Evolutionary conservation across 2,113 vertebrate genomes (phyloP).

Genomic region (Lichenostomus cassidix): DNA sequence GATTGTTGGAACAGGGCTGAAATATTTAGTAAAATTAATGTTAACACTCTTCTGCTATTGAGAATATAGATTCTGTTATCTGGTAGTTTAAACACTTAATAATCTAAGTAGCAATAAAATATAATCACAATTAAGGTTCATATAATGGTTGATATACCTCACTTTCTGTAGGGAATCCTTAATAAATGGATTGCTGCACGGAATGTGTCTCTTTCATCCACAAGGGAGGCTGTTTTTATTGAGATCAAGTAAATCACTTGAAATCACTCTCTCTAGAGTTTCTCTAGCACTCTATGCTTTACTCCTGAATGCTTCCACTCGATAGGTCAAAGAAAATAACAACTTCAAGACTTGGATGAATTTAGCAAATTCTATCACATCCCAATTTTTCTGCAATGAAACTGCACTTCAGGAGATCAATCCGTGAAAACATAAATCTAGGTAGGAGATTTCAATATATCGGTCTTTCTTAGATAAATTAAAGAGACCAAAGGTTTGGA

Average conservation of each 20-base stretch:
- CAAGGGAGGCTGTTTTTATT: neutral
- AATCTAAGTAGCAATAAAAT: constrained; percentile 67
- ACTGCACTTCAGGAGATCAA: neutral
- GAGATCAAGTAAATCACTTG: neutral
- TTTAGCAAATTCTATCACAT: neutral
- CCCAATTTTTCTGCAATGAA: neutral
- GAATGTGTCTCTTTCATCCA: neutral
- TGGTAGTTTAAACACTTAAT: constrained; percentile 73
- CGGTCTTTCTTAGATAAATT: neutral
- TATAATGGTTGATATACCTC: constrained; percentile 47
- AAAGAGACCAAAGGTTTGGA: neutral
- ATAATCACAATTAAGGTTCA: constrained; percentile 65
- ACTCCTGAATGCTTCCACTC: neutral
- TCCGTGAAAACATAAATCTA: neutral
- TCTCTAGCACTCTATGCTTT: neutral
- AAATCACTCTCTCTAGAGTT: neutral
- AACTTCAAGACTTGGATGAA: neutral
- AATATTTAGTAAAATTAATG: constrained; percentile 50
- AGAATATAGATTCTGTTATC: constrained; percentile 61
- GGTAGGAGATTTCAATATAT: neutral
- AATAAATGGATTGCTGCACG: neutral
- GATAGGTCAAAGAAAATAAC: neutral
- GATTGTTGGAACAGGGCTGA: constrained; percentile 94
- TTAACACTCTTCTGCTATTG: constrained; percentile 47
- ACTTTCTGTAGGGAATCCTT: constrained; percentile 35